Evolutionary conservation across 1,140 invertebrate species (phyloP), one percentile per base, ranked within the genome.

Genomic region (Ericerus pela): DNA sequence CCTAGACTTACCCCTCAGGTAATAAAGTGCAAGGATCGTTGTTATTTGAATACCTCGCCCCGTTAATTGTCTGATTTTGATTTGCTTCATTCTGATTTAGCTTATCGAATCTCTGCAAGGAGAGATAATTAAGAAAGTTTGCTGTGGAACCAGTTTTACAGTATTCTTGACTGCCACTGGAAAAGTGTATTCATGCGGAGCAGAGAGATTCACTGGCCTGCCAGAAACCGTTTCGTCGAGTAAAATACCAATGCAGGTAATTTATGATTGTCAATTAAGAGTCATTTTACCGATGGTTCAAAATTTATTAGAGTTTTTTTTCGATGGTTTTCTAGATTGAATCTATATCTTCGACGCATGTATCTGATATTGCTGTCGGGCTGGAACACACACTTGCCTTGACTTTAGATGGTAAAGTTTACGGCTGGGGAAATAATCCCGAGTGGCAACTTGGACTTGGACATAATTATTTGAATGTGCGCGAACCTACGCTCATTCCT

Each of bases 371-470:
- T 51, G 73, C 75, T 6, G 74, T 79, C 29, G 80, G 80, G 2
- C 73, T 77, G 2, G 79, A 82, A 60, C 78, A 81, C 65, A 75
- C 74, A 1, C 61, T 81, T n/a, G 76, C 74, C 6, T 65, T 81
- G n/a, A 76, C 73, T 14, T 66, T 67, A 30, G 67, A 67, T 51
- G 77, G 78, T 28, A 74, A 79, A 62, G 77, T 82, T 1, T 79
- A 73, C 65, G 78, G 73, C 2, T 82, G 80, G 80, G 80, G 80
- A 10, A 75, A 72, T 64, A 82, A 81, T 64, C 69, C 69, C 55
- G 79, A 81, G 62, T 76, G 76, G 11, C 79, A 81, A 60, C 69
- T 81, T 2, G 79, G 79, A 1, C 63, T 80, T 1, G 75, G 76
- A 0, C 76, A 79, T 62, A 70, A 72, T 20, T 72, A 73, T 16